Percentiles rank a stretch among this genome's conserved stretches.
Evolutionary conservation across 2,797 vertebrate species (phyloP).

Genomic region (Fistularia commersonii): DNA sequence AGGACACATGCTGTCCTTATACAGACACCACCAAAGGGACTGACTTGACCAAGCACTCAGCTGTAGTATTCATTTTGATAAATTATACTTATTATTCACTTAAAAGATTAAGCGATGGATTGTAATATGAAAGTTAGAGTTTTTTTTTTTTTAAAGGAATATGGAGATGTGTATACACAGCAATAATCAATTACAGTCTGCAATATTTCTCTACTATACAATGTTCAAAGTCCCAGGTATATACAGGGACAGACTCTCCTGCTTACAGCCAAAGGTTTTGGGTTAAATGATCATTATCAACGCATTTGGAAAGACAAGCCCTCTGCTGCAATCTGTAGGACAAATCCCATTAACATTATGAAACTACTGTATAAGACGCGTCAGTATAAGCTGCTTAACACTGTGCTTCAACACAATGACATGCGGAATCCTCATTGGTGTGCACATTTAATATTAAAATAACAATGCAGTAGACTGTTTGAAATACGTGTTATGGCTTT

Average conservation of each 20-base stretch:
- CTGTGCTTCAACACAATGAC: conserved; percentile 38
- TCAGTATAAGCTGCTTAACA: conserved; percentile 64
- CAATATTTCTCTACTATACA: too few species aligned
- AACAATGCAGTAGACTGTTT: conserved; percentile 7
- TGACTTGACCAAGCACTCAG: conserved; percentile 33
- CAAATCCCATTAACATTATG: conserved; percentile 60
- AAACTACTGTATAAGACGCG: conserved; percentile 50
- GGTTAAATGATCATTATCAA: conserved; percentile 61
- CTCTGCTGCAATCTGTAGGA: conserved; percentile 28
- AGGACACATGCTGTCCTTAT: conserved; percentile 71
- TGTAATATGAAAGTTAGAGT: too few species aligned
- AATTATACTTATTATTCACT: conserved; percentile 18
- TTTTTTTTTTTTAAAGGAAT: too few species aligned
- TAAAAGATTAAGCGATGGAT: background rate
- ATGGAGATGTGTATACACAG: too few species aligned
- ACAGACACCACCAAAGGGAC: conserved; percentile 56
- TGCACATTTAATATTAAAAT: conserved; percentile 22
- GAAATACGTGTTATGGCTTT: too few species aligned
- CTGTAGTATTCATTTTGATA: conserved; percentile 26
- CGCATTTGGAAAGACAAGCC: conserved; percentile 46
- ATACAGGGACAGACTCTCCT: conserved; percentile 12
- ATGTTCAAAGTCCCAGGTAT: too few species aligned
- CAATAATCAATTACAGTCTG: conserved; percentile 48
- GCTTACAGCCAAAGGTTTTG: conserved; percentile 48
- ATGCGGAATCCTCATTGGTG: conserved; percentile 36